These are phyloP conservation scores for Liodrosophila aerea DNA, from an alignment of 2,888 invertebrate species.

Conservation along the genomic window DNA sequence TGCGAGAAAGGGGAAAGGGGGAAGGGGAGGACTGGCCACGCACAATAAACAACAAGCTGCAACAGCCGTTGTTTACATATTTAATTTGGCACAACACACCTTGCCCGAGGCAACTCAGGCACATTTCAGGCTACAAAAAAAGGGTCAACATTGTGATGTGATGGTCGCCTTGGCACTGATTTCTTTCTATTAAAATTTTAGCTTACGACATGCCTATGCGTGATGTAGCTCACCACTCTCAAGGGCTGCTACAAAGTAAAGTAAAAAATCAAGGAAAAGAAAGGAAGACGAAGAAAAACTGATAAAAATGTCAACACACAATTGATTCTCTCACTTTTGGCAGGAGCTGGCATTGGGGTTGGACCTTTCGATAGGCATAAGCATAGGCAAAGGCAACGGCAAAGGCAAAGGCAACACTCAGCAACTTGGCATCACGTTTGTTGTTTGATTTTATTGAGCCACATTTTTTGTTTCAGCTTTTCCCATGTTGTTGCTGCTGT, in stretches of 20 bases:
- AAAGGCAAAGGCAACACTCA: slow-evolving; percentile 20
- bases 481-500: background rate
- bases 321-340: slow-evolving; percentile 67
- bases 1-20: too few species aligned
- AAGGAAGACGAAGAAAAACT: slow-evolving; percentile 35
- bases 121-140: slow-evolving; percentile 35
- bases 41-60: slow-evolving; percentile 37
- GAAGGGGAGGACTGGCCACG: background rate
- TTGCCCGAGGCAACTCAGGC: slow-evolving; percentile 27
- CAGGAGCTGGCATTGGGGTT: background rate
- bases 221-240: slow-evolving; percentile 36
- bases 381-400: slow-evolving; percentile 9
- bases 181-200: slow-evolving; percentile 65
- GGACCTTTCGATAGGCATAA: too few species aligned
- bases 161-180: slow-evolving; percentile 61
- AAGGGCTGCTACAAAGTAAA: slow-evolving; percentile 10
- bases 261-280: background rate
- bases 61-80: slow-evolving; percentile 62
- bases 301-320: slow-evolving; percentile 77
- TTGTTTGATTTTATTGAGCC: slow-evolving; percentile 74
- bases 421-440: slow-evolving; percentile 66
- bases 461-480: slow-evolving; percentile 48
- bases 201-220: slow-evolving; percentile 62
- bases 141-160: slow-evolving; percentile 62
- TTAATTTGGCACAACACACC: slow-evolving; percentile 64